Evolutionary conservation across 2,113 vertebrate species (phyloP).

Genomic region (Upupa epops): DNA sequence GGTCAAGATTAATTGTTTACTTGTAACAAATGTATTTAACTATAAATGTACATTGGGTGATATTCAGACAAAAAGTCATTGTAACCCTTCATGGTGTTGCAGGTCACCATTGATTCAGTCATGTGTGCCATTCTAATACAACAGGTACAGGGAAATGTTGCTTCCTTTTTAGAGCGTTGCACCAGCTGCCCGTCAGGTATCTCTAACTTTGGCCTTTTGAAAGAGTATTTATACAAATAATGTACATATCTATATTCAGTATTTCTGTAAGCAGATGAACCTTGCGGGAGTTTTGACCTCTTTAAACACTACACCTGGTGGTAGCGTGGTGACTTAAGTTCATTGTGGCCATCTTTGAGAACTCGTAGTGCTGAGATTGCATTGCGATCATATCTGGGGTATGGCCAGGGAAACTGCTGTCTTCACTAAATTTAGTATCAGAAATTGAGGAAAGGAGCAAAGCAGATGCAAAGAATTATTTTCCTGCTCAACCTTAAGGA

Average conservation of each 20-base stretch:
- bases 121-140: background rate
- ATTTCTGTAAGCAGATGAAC: background rate
- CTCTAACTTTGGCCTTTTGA: background rate
- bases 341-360: background rate
- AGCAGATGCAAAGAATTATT: background rate
- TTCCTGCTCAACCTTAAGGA: background rate
- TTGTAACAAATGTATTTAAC: background rate
- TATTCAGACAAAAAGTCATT: background rate
- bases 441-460: background rate
- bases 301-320: background rate
- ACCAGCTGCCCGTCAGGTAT: background rate
- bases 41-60: background rate
- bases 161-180: background rate
- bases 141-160: background rate
- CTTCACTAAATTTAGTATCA: background rate
- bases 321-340: background rate
- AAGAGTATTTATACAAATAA: constrained; percentile 37
- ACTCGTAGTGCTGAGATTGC: background rate
- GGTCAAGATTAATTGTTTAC: background rate
- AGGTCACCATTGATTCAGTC: background rate
- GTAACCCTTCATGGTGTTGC: constrained; percentile 18
- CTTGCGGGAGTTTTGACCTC: background rate
- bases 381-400: background rate
- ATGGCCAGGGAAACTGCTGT: background rate
- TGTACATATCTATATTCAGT: background rate